A percentile compares a stretch with the other conserved stretches of the same genome.
These are phyloP conservation scores for Ochotona princeps DNA, from an alignment of 2,113 vertebrate species.

Conservation along the genomic window DNA sequence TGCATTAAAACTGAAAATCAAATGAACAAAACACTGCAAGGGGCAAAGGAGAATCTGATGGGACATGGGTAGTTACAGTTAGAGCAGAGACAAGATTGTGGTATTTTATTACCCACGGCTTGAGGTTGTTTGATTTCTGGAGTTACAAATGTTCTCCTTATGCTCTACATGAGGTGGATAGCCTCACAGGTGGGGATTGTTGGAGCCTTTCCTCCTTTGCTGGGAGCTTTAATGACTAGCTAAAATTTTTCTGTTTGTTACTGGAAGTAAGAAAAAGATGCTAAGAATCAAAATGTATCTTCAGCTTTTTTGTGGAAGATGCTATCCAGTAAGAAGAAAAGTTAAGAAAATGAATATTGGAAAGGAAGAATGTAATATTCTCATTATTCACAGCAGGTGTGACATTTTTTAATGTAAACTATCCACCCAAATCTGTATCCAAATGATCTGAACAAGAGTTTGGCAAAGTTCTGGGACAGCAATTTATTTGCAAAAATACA, in stretches of 20 bases:
- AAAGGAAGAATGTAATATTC: slow-evolving; percentile 32
- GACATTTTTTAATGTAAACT: neutral
- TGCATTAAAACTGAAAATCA: neutral
- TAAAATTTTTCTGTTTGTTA: slow-evolving; percentile 14
- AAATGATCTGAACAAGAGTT: slow-evolving; percentile 32
- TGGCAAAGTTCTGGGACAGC: neutral
- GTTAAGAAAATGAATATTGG: neutral
- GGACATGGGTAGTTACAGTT: neutral
- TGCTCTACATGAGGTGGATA: neutral
- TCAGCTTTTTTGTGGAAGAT: neutral
- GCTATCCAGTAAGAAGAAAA: neutral
- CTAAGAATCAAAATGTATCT: neutral
- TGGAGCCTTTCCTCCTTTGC: neutral
- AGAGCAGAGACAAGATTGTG: neutral
- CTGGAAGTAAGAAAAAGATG: neutral
- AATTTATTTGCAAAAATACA: neutral
- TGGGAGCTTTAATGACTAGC: slow-evolving; percentile 33
- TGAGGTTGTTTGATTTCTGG: neutral
- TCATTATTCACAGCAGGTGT: neutral
- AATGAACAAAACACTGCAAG: neutral
- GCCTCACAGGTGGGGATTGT: neutral
- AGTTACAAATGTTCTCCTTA: neutral
- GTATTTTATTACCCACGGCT: neutral
- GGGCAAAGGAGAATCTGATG: neutral
- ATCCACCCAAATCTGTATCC: neutral